Evolutionary conservation across 1,140 invertebrate genomes (phyloP).

Genomic region (Scylla paramamosain): DNA sequence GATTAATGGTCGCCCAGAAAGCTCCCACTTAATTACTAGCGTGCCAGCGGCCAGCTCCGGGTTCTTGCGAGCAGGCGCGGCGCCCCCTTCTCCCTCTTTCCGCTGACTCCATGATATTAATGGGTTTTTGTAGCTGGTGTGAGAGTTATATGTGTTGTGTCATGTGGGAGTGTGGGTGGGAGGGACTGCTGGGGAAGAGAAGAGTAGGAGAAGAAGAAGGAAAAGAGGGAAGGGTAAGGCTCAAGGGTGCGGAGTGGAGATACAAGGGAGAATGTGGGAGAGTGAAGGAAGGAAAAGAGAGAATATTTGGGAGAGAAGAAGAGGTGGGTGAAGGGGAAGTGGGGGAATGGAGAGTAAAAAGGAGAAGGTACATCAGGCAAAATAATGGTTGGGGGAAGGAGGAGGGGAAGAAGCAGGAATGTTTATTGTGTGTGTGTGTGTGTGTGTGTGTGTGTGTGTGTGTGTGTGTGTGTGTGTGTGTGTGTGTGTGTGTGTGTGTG

Average conservation of each 20-base stretch:
- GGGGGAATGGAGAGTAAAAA: not conserved
- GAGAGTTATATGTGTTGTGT: constrained; percentile 13
- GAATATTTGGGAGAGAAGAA: not conserved
- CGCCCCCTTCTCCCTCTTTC: not conserved
- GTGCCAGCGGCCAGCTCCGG: not conserved
- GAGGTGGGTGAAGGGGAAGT: not conserved
- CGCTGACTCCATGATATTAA: not conserved
- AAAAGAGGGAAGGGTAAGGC: not conserved
- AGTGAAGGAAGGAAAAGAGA: not conserved
- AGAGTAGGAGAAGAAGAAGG: not conserved
- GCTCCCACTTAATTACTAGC: not conserved
- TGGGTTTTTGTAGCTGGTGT: not conserved
- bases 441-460: too few relatives aligned
- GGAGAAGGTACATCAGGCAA: too few relatives aligned
- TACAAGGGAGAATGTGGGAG: not conserved
- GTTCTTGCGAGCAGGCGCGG: not conserved
- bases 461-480: too few relatives aligned
- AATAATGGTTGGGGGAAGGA: too few relatives aligned
- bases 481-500: too few relatives aligned
- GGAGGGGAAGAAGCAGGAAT: too few relatives aligned
- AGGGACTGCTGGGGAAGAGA: not conserved
- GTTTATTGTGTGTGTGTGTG: too few relatives aligned
- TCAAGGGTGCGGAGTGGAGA: not conserved
- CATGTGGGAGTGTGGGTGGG: not conserved
- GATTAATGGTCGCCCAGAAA: constrained; percentile 11